A percentile compares a stretch with the other conserved stretches of the same genome.
These are phyloP conservation scores for Megaceryle torquata DNA, from an alignment of 2,113 vertebrate species.

Conservation along the genomic window DNA sequence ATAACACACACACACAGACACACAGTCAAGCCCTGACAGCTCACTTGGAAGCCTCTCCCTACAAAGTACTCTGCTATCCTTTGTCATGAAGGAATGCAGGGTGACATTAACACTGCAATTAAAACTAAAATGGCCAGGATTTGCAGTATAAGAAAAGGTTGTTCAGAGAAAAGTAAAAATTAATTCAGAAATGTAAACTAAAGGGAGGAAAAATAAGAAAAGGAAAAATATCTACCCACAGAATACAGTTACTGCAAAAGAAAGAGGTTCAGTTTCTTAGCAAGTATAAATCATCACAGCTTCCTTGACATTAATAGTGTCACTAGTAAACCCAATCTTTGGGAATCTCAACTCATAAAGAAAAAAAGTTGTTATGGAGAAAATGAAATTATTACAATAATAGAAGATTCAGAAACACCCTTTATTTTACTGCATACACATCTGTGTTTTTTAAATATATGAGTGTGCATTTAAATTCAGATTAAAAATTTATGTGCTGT, in stretches of 20 bases:
- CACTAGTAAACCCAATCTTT: background rate
- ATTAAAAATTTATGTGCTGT: background rate
- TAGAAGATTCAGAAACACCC: background rate
- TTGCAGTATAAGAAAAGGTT: background rate
- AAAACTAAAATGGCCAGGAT: background rate
- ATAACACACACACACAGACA: background rate
- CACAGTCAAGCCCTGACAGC: background rate
- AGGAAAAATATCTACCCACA: background rate
- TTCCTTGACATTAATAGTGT: background rate
- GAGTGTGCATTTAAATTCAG: background rate
- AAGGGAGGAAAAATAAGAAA: accelerated
- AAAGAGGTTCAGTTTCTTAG: background rate
- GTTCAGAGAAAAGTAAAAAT: background rate
- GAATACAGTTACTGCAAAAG: background rate
- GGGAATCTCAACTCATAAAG: background rate
- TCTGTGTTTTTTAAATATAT: background rate
- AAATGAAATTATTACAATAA: background rate
- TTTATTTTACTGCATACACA: background rate
- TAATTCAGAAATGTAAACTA: background rate
- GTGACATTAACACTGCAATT: constrained; percentile 13
- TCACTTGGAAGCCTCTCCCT: background rate
- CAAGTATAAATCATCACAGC: background rate
- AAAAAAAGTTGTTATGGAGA: background rate
- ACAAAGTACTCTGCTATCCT: background rate
- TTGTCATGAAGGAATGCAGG: background rate